Base-by-base conservation (phyloP, 2,888 invertebrate species). In the Chirona hameri region DNA sequence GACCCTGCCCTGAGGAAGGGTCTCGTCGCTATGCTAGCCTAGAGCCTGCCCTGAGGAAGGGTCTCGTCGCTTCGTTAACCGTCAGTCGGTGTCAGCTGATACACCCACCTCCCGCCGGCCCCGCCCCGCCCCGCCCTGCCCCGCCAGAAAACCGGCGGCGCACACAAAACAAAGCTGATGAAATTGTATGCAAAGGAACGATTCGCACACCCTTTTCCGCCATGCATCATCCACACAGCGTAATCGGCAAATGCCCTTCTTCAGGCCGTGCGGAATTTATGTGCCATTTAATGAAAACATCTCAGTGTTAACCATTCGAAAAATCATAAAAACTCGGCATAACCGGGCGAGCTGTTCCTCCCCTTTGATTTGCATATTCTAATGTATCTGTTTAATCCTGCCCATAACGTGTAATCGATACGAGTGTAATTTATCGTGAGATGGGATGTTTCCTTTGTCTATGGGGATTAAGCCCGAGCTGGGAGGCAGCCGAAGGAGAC, bases 381-480 rank as follows among this genome's bases (percentile, higher is more conserved):
- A 76, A 76, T 76, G 76, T 76, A 76, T 76, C 31, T 76, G 76
- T 39, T 76, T 76, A 76, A 76, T 76, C 76, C 76, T 31, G 39
- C 21, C 31, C 76, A 24, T 76, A 76, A 76, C 39, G 76, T 76
- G 76, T 76, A 76, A 76, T 76, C 76, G 76, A 76, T 76, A 76
- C 15, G 12, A 18, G 76, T 12, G 76, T 76, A 76, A 76, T 76
- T 76, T 76, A 76, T 76, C 21, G 39, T 24, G 76, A 29, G 39
- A 39, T 76, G 76, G 76, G 76, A 76, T 76, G 76, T 76, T 76
- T 76, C 76, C 76, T 76, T 76, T 76, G 76, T 76, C 76, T 76
- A 76, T 76, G 76, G 76, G 76, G 76, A 76, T 39, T 76, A 76
- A 7, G 27, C 27, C 12, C 7, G 65, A 10, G 31, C 76, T 39